These are phyloP conservation scores for Agelastica alni DNA, from an alignment of 2,888 invertebrate species.

Conservation along the genomic window DNA sequence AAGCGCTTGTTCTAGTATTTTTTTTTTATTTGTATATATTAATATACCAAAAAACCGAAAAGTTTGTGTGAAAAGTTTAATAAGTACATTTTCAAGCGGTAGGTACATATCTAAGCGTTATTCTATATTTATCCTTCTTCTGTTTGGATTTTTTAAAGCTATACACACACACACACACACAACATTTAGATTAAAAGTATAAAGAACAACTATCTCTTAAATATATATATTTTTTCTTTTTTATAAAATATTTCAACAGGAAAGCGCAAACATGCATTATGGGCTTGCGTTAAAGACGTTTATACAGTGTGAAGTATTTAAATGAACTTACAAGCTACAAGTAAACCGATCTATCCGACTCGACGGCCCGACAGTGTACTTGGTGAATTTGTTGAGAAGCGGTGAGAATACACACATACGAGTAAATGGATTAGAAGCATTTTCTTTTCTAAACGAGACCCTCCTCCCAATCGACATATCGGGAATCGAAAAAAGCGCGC, in stretches of 20 bases:
- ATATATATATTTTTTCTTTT: constrained; percentile 43
- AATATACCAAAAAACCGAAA: constrained; percentile 10
- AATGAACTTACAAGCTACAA: constrained; percentile 35
- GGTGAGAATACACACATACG: constrained; percentile 22
- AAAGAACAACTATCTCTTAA: constrained; percentile 54
- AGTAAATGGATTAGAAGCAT: constrained; percentile 5
- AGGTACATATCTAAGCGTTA: constrained; percentile 26
- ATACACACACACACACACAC: constrained; percentile 58
- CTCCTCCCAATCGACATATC: neutral
- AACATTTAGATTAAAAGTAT: constrained; percentile 56
- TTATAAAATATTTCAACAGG: constrained; percentile 53
- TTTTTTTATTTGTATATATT: too few species aligned
- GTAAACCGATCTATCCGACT: constrained; percentile 29
- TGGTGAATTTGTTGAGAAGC: constrained; percentile 28
- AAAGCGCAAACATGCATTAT: constrained; percentile 54
- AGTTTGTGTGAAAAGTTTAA: constrained; percentile 32
- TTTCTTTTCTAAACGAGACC: constrained; percentile 3
- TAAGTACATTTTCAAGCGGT: constrained; percentile 38
- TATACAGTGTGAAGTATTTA: constrained; percentile 45
- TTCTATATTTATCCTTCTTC: constrained; percentile 7
- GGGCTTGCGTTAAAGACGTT: constrained; percentile 38
- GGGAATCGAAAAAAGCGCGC: too few species aligned
- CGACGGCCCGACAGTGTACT: constrained; percentile 30
- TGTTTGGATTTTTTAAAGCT: constrained; percentile 41
- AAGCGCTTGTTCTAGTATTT: constrained; percentile 29